These are phyloP conservation scores for Xylota segnis DNA, from an alignment of 2,888 invertebrate species.

Conservation along the genomic window DNA sequence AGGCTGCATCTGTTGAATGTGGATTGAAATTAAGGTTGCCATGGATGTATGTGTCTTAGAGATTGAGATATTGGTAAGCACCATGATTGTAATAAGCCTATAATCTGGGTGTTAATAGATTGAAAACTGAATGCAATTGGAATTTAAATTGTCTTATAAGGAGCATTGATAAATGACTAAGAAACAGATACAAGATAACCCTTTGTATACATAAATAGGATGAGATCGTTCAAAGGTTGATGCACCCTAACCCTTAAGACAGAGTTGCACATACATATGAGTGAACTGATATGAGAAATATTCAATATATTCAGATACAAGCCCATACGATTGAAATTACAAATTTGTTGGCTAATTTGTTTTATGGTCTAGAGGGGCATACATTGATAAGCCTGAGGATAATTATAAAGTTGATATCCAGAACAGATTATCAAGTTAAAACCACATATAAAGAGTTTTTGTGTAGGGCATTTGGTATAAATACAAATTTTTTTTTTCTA, in stretches of 20 bases:
- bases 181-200: background rate
- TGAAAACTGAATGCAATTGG: background rate
- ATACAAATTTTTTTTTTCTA: too few relatives aligned
- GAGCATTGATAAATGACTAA: background rate
- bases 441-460: too few relatives aligned
- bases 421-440: too few relatives aligned
- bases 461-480: too few relatives aligned
- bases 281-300: too few relatives aligned
- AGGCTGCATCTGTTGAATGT: constrained; percentile 37
- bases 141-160: background rate
- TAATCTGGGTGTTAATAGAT: constrained; percentile 11
- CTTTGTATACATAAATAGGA: background rate
- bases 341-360: too few relatives aligned
- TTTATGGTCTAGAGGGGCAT: too few relatives aligned
- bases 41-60: constrained; percentile 7
- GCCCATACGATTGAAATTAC: too few relatives aligned
- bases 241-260: background rate
- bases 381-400: too few relatives aligned
- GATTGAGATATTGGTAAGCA: constrained; percentile 11
- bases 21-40: constrained; percentile 15
- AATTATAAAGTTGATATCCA: too few relatives aligned
- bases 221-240: background rate
- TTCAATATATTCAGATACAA: too few relatives aligned
- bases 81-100: constrained; percentile 11
- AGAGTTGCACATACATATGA: too few relatives aligned